Base-by-base conservation (phyloP, 2,113 vertebrate species). In the Xiphorhynchus elegans region DNA sequence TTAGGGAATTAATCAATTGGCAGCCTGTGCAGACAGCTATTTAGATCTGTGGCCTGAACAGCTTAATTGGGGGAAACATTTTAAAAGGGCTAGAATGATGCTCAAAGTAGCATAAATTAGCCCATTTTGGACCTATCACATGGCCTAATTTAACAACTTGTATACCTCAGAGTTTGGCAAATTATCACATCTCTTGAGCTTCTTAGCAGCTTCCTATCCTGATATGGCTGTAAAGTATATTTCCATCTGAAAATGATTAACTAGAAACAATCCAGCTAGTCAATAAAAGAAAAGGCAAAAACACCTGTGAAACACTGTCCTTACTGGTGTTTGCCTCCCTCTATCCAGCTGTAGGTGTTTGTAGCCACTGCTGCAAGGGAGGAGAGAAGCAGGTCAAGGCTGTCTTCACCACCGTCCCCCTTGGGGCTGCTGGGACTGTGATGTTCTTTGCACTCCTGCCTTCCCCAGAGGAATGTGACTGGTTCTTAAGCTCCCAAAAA, bases 1-100 rank as follows among this genome's bases (percentile, higher is more conserved):
- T 98, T 97, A 98, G 98, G 98, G 98, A 98, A 98, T 98, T 98
- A 98, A 98, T 97, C 98, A 98, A 98, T 97, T 98, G 98, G 97
- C 97, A 98, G 97, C 97, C 96, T 97, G 92, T 83, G 91, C 93
- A 97, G 96, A 97, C 98, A 97, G 97, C 97, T 98, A 98, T 98
- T 98, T 98, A 96, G 98, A 97, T 97, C 97, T 97, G 97, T 96
- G 97, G 96, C 83, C 97, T 97, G 95, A 97, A 97, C 89, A 97
- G 97, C 96, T 98, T 98, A 98, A 98, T 97, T 98, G 97, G 96
- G 95, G 91, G 96, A 98, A 97, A 96, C 81, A 89, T 97, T 97
- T 97, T 98, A 95, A 98, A 97, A 97, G 94, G 96, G 84, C 94
- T 90, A 95, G 93, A 97, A 96, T 94, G 96, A 95, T 98, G 94